Percentiles rank a stretch among this genome's conserved stretches.
phyloP scores from a whole-genome alignment of 37 sponge, comb jelly and placozoan species.

The Haliclona indistincta region DNA sequence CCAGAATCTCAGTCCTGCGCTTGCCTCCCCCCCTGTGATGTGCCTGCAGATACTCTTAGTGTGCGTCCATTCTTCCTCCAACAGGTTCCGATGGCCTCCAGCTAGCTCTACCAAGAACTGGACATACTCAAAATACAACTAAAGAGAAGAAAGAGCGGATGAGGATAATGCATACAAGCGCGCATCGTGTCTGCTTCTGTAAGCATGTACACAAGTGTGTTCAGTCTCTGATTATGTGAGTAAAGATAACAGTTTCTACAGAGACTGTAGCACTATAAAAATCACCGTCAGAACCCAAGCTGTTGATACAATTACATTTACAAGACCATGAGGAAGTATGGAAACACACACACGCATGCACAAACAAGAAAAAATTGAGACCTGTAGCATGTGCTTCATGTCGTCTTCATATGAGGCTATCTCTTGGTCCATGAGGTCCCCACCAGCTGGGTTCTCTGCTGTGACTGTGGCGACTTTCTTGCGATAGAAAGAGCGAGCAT shows the following conservation, averaged over 20 bases:
- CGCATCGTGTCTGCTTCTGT: too few species aligned
- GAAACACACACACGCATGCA: too few species aligned
- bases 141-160: neutral
- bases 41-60: slow-evolving; percentile 61
- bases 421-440: slow-evolving; percentile 35
- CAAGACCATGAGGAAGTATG: too few species aligned
- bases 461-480: slow-evolving; percentile 34
- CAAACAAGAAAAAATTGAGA: too few species aligned
- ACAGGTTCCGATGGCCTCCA: slow-evolving; percentile 34
- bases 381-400: slow-evolving; percentile 51
- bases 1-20: slow-evolving; percentile 87
- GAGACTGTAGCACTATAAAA: neutral
- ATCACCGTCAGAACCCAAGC: too few species aligned
- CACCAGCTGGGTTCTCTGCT: slow-evolving; percentile 19
- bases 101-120: slow-evolving; percentile 48
- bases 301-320: too few species aligned
- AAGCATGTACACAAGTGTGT: too few species aligned
- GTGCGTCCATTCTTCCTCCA: slow-evolving; percentile 73
- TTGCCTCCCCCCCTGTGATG: slow-evolving; percentile 62
- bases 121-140: slow-evolving; percentile 76
- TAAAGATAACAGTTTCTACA: neutral
- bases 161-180: neutral
- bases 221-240: too few species aligned
- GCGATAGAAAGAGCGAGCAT: slow-evolving; percentile 45
- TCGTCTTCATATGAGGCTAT: slow-evolving; percentile 55